Percentiles rank a stretch among this genome's conserved stretches.
Evolutionary conservation across 2,113 vertebrate species (phyloP).

Genomic region (Prionailurus bengalensis): DNA sequence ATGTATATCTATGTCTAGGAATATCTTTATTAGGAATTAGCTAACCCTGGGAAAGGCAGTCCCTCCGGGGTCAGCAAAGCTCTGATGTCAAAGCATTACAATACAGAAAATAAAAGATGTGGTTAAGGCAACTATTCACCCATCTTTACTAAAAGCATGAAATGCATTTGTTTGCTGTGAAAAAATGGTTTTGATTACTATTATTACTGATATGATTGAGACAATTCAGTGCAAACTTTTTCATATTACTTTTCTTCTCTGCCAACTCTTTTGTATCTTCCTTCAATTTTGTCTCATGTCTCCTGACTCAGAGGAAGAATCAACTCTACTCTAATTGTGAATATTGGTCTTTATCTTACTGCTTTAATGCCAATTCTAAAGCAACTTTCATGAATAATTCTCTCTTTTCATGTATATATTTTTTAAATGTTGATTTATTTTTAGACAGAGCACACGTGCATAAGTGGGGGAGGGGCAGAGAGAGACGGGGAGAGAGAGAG

Average conservation of each 20-base stretch:
- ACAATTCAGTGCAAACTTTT: not conserved
- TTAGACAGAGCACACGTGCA: no score
- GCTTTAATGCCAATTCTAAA: constrained; percentile 41
- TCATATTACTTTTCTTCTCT: not conserved
- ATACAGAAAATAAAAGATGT: not conserved
- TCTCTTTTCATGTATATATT: not conserved
- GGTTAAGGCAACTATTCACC: not conserved
- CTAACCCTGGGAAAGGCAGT: not conserved
- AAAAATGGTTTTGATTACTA: constrained; percentile 21
- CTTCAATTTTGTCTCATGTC: not conserved
- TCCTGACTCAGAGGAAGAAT: constrained; percentile 40
- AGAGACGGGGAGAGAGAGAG: no score
- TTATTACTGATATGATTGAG: not conserved
- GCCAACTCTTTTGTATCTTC: not conserved
- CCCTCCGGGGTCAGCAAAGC: not conserved
- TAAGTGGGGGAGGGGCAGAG: no score
- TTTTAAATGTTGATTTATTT: not conserved
- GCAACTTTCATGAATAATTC: constrained; percentile 49
- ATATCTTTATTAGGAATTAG: constrained; percentile 1
- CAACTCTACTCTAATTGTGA: constrained; percentile 7
- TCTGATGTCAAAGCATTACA: constrained; percentile 12
- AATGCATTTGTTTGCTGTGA: not conserved
- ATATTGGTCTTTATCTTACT: constrained; percentile 31
- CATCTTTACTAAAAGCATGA: not conserved
- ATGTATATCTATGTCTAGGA: not conserved